Evolutionary conservation across 2,888 invertebrate species (phyloP), one percentile per base, ranked within the genome.

Genomic region (Dryobota labecula): DNA sequence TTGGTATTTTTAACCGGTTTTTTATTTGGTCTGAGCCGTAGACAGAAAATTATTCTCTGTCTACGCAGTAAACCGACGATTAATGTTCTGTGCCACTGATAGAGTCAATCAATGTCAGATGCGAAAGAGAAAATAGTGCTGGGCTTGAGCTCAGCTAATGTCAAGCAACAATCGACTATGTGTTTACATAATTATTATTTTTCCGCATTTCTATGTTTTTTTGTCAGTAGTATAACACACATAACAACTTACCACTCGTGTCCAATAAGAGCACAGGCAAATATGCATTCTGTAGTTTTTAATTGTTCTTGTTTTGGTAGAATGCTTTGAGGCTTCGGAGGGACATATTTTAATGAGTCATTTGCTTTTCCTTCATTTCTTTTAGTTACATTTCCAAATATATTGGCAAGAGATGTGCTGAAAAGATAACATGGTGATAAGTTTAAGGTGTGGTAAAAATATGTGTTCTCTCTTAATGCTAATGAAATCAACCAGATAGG

Each of bases 391-490:
- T 84, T 91, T 27, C 87, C 91, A 86, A 96, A 96, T 83, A 96
- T 93, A 80, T 87, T 94, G 54, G 95, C 92, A 65, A 96, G 84
- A 43, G 95, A 91, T 33, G 95, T 92, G 76, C 95, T 96, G 83
- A 62, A 94, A 92, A 38, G 36, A 49, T 36, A 43, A 64, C 3
- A 47, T 11, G 20, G 1, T 41, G 15, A 33, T 41, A 33, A 27
- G 11, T 27, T 43, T 51, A 3, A 27, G 15, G 1, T 36, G 20
- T 30, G 15, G 18, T 24, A 15, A 47, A 24, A 20, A 4, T 27
- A 18, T 18, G 2, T 54, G 7, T 18, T 24, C 6, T 70, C 8
- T 36, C 13, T 1, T 27, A 18, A 20, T 33, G 30, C 11, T 33
- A 73, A 38, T 9, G 1, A 33, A 13, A 43, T 43, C 20, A 60